Conservation (phyloP, 2,888 invertebrate species). For the Ormyrus nitidulus region DNA sequence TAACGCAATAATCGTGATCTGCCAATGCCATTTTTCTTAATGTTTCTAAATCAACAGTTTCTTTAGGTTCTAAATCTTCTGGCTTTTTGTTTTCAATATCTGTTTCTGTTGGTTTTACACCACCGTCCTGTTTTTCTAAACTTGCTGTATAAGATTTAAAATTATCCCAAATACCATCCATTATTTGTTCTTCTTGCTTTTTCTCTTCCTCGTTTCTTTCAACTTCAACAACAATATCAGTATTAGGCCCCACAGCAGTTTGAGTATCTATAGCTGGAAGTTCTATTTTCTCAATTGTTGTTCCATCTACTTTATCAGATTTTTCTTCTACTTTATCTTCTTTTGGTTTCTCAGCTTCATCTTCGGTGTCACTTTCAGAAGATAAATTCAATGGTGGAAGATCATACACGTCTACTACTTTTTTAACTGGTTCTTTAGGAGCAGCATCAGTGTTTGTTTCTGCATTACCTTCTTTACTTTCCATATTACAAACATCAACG, state of each 20-base stretch:
- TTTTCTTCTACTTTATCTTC: constrained; percentile 59
- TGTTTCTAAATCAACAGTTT: constrained; percentile 62
- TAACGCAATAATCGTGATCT: constrained; percentile 86
- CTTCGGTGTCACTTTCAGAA: constrained; percentile 89
- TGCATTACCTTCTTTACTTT: constrained; percentile 41
- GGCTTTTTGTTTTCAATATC: constrained; percentile 15
- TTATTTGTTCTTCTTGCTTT: constrained; percentile 79
- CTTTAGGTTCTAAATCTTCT: constrained; percentile 24
- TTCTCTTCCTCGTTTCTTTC: constrained; percentile 74
- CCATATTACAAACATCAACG: constrained; percentile 50
- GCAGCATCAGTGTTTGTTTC: constrained; percentile 59
- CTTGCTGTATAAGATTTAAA: constrained; percentile 86
- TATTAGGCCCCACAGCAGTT: constrained; percentile 1
- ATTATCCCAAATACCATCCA: constrained; percentile 86
- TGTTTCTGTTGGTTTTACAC: constrained; percentile 26
- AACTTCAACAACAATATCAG: constrained; percentile 63
- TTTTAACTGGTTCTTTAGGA: constrained; percentile 72
- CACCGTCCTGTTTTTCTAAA: constrained; percentile 77
- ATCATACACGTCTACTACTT: constrained; percentile 81
- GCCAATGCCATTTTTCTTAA: constrained; percentile 72
- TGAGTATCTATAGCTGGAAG: constrained; percentile 33
- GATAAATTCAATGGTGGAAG: constrained; percentile 87
- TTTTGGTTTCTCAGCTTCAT: constrained; percentile 72
- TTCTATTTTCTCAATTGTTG: constrained; percentile 56
- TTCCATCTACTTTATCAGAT: constrained; percentile 59